Conservation (phyloP, 2,888 invertebrate genomes). For the Eupelmus urozonus region DNA sequence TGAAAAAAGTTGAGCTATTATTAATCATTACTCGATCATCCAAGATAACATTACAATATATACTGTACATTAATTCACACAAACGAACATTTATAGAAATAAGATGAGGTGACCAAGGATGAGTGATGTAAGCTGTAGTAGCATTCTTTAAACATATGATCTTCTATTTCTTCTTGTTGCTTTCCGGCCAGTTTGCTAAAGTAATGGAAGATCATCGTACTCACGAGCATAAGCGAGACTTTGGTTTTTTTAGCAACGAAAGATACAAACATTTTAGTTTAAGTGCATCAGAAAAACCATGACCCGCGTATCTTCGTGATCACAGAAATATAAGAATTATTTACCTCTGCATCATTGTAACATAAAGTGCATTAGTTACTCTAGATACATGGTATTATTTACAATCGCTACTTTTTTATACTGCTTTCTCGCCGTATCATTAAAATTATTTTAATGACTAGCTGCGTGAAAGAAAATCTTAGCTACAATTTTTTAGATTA, state of each 20-base stretch:
- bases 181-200: constrained; percentile 37
- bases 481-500: not conserved
- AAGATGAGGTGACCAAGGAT: constrained; percentile 47
- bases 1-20: constrained; percentile 26
- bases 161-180: constrained; percentile 28
- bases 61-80: constrained; percentile 47
- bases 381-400: constrained; percentile 49
- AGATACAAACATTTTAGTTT: not conserved
- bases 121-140: constrained; percentile 44
- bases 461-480: constrained; percentile 35
- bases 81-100: constrained; percentile 44
- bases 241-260: not conserved
- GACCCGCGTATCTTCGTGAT: constrained; percentile 37
- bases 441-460: constrained; percentile 24
- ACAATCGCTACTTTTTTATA: constrained; percentile 31
- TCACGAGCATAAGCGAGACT: constrained; percentile 39
- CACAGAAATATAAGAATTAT: constrained; percentile 23
- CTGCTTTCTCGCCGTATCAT: not conserved
- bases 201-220: constrained; percentile 40
- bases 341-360: constrained; percentile 23
- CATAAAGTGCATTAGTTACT: constrained; percentile 35
- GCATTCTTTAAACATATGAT: constrained; percentile 33
- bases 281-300: not conserved
- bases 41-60: constrained; percentile 30
- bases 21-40: constrained; percentile 25